Conservation (phyloP, 1,140 invertebrate genomes). For the Dendrolimus punctatus region DNA sequence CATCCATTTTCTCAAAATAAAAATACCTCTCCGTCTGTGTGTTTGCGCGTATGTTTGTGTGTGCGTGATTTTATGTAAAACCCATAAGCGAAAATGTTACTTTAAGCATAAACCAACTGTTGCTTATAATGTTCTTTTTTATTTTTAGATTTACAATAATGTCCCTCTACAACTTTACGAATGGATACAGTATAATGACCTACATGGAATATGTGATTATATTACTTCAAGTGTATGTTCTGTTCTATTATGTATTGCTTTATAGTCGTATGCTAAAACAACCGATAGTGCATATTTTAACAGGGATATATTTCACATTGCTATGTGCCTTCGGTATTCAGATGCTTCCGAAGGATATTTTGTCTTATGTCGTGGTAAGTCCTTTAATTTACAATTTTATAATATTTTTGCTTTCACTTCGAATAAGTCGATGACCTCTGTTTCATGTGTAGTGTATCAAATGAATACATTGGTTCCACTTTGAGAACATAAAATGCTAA, state of each 20-base stretch:
- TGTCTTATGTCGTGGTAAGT: slow-evolving; percentile 77
- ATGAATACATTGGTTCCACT: no score
- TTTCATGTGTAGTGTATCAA: no score
- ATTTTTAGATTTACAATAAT: slow-evolving; percentile 79
- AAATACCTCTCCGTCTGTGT: no score
- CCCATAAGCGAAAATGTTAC: background rate
- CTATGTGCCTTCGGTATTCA: slow-evolving; percentile 66
- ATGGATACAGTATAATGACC: slow-evolving; percentile 77
- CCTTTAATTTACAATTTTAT: background rate
- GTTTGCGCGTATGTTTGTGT: no score
- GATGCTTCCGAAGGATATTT: slow-evolving; percentile 70
- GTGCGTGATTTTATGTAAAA: no score
- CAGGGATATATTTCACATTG: slow-evolving; percentile 66
- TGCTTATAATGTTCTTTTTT: slow-evolving; percentile 5
- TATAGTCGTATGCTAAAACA: slow-evolving; percentile 72
- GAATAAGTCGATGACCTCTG: no score
- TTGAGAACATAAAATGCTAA: no score
- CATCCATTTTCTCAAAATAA: no score
- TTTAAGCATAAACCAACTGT: background rate
- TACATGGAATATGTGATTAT: slow-evolving; percentile 84
- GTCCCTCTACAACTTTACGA: slow-evolving; percentile 80
- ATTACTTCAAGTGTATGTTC: slow-evolving; percentile 77
- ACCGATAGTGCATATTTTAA: slow-evolving; percentile 35
- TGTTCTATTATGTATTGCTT: slow-evolving; percentile 77
- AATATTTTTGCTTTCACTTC: background rate